Evolutionary conservation across 2,797 vertebrate genomes (phyloP).

Genomic region (Hypotaenidia okinawae): DNA sequence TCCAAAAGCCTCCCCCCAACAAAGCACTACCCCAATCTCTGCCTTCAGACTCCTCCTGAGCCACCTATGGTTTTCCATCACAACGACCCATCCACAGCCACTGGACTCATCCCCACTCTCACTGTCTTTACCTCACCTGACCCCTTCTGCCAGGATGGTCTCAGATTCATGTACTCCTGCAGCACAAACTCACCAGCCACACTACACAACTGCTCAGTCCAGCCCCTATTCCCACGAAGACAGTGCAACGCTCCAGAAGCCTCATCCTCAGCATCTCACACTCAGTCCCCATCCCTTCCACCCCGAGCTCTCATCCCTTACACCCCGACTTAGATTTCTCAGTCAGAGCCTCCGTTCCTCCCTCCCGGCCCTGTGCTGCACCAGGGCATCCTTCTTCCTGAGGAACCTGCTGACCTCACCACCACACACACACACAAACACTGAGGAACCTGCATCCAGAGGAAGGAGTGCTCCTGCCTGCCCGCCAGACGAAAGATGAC

Average conservation of each 20-base stretch:
- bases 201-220: not conserved
- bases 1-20: not conserved
- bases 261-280: not conserved
- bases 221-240: not conserved
- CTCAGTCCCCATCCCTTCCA: not conserved
- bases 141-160: not conserved
- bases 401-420: not conserved
- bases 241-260: not conserved
- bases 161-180: not conserved
- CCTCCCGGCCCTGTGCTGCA: not conserved
- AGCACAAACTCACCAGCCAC: not conserved
- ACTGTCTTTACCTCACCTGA: not conserved
- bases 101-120: not conserved
- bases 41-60: not conserved
- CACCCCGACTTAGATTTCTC: rapidly evolving
- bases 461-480: not conserved
- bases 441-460: not conserved
- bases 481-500: not conserved
- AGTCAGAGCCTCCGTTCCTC: not conserved
- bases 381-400: not conserved
- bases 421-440: not conserved
- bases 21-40: not conserved
- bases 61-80: not conserved
- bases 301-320: not conserved
- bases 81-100: not conserved